phyloP scores from a whole-genome alignment of 2,888 invertebrate genomes.

The Tetramorium bicarinatum region DNA sequence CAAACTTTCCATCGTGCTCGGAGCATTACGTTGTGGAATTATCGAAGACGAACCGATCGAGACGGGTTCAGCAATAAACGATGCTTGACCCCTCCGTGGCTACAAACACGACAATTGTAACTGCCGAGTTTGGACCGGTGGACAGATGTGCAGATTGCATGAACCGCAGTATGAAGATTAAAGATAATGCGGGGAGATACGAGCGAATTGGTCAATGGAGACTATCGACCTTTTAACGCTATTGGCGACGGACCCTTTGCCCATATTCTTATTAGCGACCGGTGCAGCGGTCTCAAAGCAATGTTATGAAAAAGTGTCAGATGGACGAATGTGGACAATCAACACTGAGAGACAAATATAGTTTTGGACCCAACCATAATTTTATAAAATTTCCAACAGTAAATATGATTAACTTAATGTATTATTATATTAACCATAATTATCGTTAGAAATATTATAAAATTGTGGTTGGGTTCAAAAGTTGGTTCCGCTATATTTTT shows the following conservation, averaged over 20 bases:
- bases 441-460: no score
- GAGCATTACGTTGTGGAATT: slow-evolving; percentile 36
- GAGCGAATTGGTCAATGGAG: slow-evolving; percentile 60
- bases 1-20: neutral
- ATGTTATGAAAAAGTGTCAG: neutral
- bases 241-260: slow-evolving; percentile 59
- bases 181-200: slow-evolving; percentile 71
- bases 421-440: no score
- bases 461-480: no score
- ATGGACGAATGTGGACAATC: no score
- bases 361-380: no score
- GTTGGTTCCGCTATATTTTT: no score
- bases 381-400: no score
- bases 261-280: slow-evolving; percentile 28
- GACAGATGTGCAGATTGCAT: slow-evolving; percentile 67
- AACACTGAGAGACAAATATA: no score
- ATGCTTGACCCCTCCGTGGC: slow-evolving; percentile 11
- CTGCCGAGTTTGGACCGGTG: slow-evolving; percentile 37
- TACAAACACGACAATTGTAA: slow-evolving; percentile 45
- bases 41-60: slow-evolving; percentile 35
- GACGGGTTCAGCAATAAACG: slow-evolving; percentile 18
- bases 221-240: slow-evolving; percentile 62
- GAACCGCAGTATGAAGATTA: slow-evolving; percentile 59
- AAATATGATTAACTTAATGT: no score
- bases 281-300: neutral